A percentile compares a stretch with the other conserved stretches of the same genome.
Conservation (phyloP, 2,113 vertebrate species). For the Plotosus lineatus region DNA sequence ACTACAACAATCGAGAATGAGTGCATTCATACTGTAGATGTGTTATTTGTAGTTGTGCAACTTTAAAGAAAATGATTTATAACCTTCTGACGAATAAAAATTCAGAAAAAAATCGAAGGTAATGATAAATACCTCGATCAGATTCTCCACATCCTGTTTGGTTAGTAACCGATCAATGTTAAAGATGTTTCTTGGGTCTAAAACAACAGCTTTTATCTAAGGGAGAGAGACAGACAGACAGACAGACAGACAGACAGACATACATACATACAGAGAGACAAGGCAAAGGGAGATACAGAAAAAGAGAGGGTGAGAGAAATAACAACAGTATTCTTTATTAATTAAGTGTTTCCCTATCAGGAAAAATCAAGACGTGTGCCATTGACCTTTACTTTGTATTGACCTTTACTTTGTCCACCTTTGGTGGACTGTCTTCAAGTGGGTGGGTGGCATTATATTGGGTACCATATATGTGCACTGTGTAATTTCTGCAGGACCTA, state of each 20-base stretch:
- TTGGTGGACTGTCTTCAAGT: no score
- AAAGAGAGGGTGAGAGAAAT: not conserved
- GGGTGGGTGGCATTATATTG: no score
- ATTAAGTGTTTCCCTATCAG: not conserved
- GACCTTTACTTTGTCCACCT: no score
- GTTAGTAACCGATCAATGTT: slow-evolving; percentile 74
- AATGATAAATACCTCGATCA: slow-evolving; percentile 76
- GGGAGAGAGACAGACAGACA: not conserved
- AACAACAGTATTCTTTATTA: not conserved
- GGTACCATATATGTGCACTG: no score
- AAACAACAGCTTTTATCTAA: slow-evolving; percentile 86
- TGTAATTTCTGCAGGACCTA: no score
- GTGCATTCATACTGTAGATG: no score
- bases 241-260: not conserved
- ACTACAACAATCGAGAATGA: no score
- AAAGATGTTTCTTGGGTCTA: slow-evolving; percentile 84
- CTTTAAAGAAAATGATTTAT: not conserved
- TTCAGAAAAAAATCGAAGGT: not conserved
- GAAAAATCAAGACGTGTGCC: no score
- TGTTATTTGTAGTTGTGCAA: no score
- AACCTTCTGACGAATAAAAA: not conserved
- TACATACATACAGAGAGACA: not conserved
- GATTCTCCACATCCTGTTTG: slow-evolving; percentile 77
- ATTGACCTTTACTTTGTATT: no score
- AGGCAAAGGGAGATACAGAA: not conserved